Base-by-base conservation (phyloP, 2,797 vertebrate genomes). In the Percopsis omiscomaycus region DNA sequence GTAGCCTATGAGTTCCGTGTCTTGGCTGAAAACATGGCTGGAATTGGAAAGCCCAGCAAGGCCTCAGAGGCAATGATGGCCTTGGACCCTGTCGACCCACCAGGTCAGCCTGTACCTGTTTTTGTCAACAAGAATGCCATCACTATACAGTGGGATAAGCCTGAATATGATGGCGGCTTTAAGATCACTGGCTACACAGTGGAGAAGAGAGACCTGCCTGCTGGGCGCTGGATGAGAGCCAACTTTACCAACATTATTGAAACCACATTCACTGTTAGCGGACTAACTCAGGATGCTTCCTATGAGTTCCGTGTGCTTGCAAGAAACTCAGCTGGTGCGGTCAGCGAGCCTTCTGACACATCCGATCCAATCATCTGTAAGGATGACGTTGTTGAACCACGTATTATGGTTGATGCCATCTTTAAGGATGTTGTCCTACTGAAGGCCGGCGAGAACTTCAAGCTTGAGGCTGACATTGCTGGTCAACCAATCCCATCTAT, bases 211-310 rank as follows among this genome's bases (percentile, higher is more conserved):
- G 96, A 99, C 77, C 88, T 96, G 74, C 96, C 96, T 66, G 82
- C 93, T 74, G 96, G 96, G 49, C 94, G 97, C 47, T 99, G 98
- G 98, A 93, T 94, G 2, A 96, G 95, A 83, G 97, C 96, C 69
- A 99, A 99, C 87, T 99, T 98, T 78, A 96, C 95, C 78, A 99
- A 99, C 84, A 98, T 99, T 73, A 87, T 96, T 66, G 98, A 99
- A 81, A 99, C 95, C 15, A 88, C 92, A 53, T 99, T 99, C 83
- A 99, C 96, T 58, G 93, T 98, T 51, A 99, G 96, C 65, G 98
- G 98, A 69, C 89, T 99, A 68, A 98, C 94, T 59, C 96, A 98
- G 88, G 95, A 97, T 81, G 89, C 91, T 15, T 92, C 94, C 28
- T 99, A 99, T 83, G 95, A 97, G 87, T 99, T 99, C 94, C 95